Evolutionary conservation across 1,140 invertebrate species (phyloP), one percentile per base, ranked within the genome.

Genomic region (Venustaconcha ellipsiformis): DNA sequence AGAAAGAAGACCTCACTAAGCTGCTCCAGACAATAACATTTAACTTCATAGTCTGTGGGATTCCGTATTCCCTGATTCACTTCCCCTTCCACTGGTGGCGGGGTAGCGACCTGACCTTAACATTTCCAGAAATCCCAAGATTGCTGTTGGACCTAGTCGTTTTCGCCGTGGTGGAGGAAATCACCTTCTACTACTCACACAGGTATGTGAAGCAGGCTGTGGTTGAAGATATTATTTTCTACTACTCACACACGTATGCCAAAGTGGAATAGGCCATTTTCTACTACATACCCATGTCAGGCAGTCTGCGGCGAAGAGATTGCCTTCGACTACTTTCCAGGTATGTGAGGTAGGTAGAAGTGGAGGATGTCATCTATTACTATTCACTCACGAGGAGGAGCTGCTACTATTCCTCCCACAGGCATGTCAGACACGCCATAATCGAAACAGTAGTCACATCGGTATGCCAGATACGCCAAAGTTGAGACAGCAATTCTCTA

Each of bases 161-260:
- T 15, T 94, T 93, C 88, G 93, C 95, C 79, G 84, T 96, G 13
- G 92, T 94, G 80, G 95, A 96, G 88, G 95, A 96, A 90, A 92
- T 95, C 81, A 93, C 92, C 72, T 96, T 97, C 88, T 96, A 96
- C 88, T 96, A 96, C 86, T 94, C 94, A 11, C 95, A 96, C 87
- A 93, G 94, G 93, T 94, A 91, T 55, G 71, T 48, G 6, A 48
- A 48, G 11, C 5, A 48, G 6, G 93, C 95, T 79, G 84, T 96
- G 13, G 92, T 94, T 79, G 95, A 96, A 88, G 95, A 96, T 90
- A 92, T 95, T 81, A 93, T 92, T 72, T 96, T 97, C 88, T 96
- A 96, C 88, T 96, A 96, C 86, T 94, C 94, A 11, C 95, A 96
- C 87, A 93, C 94, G 93, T 94, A 91, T 57, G 71, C 37, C 37